phyloP scores from a whole-genome alignment of 2,888 invertebrate genomes.

The Caenorhabditis virilis region DNA sequence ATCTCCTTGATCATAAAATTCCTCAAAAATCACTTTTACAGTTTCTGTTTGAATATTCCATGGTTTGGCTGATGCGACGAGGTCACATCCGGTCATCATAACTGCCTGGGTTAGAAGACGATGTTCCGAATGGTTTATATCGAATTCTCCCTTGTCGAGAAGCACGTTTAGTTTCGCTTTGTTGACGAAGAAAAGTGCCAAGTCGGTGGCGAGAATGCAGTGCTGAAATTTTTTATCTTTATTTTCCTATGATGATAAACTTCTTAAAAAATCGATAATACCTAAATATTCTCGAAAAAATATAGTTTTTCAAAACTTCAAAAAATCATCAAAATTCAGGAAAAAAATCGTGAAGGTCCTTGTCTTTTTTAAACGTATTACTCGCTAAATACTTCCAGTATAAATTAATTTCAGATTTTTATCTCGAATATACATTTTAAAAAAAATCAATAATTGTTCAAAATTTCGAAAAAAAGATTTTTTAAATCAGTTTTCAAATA shows the following conservation, averaged over 20 bases:
- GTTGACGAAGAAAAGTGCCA: slow-evolving; percentile 82
- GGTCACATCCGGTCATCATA: slow-evolving; percentile 83
- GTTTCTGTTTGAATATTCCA: slow-evolving; percentile 83
- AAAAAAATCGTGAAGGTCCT: too few relatives aligned
- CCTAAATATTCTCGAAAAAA: too few relatives aligned
- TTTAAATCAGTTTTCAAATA: too few relatives aligned
- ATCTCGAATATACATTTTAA: too few relatives aligned
- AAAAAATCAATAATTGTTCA: too few relatives aligned
- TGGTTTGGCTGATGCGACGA: slow-evolving; percentile 83
- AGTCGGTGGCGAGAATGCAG: slow-evolving; percentile 84
- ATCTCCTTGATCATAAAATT: slow-evolving; percentile 82
- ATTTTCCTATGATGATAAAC: not conserved
- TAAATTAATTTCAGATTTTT: too few relatives aligned
- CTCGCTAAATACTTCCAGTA: too few relatives aligned
- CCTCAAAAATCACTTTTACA: slow-evolving; percentile 81
- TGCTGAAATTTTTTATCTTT: slow-evolving; percentile 70
- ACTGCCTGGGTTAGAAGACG: slow-evolving; percentile 77
- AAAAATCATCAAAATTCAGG: too few relatives aligned
- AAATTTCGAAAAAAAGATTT: too few relatives aligned
- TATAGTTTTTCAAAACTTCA: too few relatives aligned
- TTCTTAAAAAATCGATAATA: too few relatives aligned
- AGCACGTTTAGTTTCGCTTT: slow-evolving; percentile 69
- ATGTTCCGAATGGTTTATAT: slow-evolving; percentile 77
- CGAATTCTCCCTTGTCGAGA: slow-evolving; percentile 71
- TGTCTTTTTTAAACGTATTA: too few relatives aligned